Conservation (phyloP, 2,888 invertebrate genomes). For the Caenorhabditis macrosperma region DNA sequence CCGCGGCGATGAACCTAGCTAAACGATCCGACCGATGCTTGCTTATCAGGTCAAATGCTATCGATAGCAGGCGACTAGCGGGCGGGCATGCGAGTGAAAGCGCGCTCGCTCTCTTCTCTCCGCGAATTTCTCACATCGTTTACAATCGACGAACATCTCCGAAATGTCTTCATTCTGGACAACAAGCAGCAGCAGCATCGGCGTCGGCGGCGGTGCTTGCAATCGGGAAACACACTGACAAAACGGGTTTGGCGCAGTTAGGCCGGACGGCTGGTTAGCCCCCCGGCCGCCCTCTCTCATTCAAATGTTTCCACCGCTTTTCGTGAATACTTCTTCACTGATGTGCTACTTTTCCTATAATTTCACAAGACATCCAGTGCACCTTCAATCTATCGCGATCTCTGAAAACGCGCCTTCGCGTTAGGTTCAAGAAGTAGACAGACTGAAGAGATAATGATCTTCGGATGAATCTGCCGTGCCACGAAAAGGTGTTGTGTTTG, state of each 20-base stretch:
- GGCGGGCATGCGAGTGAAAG: conserved; percentile 25
- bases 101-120: conserved; percentile 1
- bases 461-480: background rate
- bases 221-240: conserved; percentile 35
- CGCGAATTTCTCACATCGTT: conserved; percentile 50
- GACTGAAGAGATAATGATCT: background rate
- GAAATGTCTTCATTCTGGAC: conserved; percentile 41
- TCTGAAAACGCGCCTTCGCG: background rate
- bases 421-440: background rate
- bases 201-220: conserved; percentile 1
- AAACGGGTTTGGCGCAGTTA: conserved; percentile 47
- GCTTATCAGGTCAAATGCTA: conserved; percentile 56
- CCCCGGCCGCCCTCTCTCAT: conserved; percentile 33
- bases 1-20: background rate
- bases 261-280: conserved; percentile 49
- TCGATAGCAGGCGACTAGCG: conserved; percentile 25
- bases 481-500: background rate
- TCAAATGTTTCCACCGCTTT: conserved; percentile 54
- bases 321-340: conserved; percentile 23
- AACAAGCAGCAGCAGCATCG: conserved; percentile 26
- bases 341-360: background rate
- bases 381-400: background rate
- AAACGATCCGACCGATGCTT: conserved; percentile 1
- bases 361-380: too few species aligned
- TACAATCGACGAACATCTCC: conserved; percentile 54